These are phyloP conservation scores for Sturnus vulgaris DNA, from an alignment of 2,113 vertebrate species.

Conservation along the genomic window DNA sequence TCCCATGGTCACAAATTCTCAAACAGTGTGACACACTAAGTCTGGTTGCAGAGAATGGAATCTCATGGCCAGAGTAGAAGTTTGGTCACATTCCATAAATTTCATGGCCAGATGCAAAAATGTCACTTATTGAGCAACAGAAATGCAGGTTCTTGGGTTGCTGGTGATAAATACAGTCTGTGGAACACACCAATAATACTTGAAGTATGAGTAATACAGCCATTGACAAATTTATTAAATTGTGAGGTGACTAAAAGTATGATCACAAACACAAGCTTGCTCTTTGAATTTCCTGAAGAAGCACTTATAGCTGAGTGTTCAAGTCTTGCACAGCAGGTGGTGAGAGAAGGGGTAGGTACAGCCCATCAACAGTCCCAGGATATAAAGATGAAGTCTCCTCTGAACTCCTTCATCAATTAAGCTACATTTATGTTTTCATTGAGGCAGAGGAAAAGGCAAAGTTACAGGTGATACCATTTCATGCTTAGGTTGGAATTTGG, in stretches of 20 bases:
- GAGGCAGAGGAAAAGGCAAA: not conserved
- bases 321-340: not conserved
- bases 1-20: not conserved
- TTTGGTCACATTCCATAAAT: accelerated
- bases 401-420: not conserved
- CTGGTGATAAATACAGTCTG: not conserved
- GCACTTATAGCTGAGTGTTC: not conserved
- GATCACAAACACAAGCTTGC: not conserved
- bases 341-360: not conserved
- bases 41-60: not conserved
- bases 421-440: not conserved
- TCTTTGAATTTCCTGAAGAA: not conserved
- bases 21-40: not conserved
- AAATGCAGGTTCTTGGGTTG: not conserved
- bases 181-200: not conserved
- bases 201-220: not conserved
- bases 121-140: not conserved
- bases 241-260: not conserved
- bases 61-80: not conserved
- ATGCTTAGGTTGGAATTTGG: not conserved
- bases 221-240: not conserved
- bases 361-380: accelerated
- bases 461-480: not conserved
- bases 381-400: not conserved
- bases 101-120: not conserved